A percentile compares a stretch with the other conserved stretches of the same genome.
Evolutionary conservation across 2,797 vertebrate genomes (phyloP).

Genomic region (Carapus acus): DNA sequence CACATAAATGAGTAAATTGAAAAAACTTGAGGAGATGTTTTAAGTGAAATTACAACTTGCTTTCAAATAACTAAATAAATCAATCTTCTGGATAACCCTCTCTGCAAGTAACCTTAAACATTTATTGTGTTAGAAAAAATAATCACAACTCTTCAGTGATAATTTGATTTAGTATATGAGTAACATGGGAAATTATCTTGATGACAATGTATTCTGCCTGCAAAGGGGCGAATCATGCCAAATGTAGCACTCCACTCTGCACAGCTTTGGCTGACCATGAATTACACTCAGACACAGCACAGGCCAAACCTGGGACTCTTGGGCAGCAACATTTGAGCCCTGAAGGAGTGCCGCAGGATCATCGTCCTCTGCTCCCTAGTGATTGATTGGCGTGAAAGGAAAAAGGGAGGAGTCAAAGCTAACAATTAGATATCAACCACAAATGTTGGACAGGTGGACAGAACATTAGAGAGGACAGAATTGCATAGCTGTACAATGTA

Average conservation of each 20-base stretch:
- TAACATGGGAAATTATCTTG: too few relatives aligned
- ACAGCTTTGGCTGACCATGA: conserved; percentile 26
- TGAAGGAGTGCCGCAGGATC: conserved; percentile 70
- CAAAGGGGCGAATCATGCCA: conserved; percentile 6
- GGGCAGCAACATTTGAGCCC: conserved; percentile 68
- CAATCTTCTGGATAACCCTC: too few relatives aligned
- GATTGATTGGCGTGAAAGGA: conserved; percentile 56
- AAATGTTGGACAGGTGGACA: conserved; percentile 18
- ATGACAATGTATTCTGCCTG: conserved; percentile 36
- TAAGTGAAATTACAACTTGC: too few relatives aligned
- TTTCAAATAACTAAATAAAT: too few relatives aligned
- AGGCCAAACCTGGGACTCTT: conserved; percentile 75
- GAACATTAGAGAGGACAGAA: not conserved
- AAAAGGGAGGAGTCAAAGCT: conserved; percentile 56
- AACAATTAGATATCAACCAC: conserved; percentile 58
- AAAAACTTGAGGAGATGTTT: too few relatives aligned
- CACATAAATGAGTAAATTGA: too few relatives aligned
- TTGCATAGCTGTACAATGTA: not conserved
- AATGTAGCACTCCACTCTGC: conserved; percentile 36
- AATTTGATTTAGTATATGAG: too few relatives aligned
- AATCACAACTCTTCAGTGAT: too few relatives aligned
- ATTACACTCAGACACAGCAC: conserved; percentile 50
- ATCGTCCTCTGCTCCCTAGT: conserved; percentile 77
- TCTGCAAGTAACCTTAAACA: too few relatives aligned
- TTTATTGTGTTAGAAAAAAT: too few relatives aligned